Conservation (phyloP, 1,140 invertebrate genomes). For the Bombus superbus region DNA sequence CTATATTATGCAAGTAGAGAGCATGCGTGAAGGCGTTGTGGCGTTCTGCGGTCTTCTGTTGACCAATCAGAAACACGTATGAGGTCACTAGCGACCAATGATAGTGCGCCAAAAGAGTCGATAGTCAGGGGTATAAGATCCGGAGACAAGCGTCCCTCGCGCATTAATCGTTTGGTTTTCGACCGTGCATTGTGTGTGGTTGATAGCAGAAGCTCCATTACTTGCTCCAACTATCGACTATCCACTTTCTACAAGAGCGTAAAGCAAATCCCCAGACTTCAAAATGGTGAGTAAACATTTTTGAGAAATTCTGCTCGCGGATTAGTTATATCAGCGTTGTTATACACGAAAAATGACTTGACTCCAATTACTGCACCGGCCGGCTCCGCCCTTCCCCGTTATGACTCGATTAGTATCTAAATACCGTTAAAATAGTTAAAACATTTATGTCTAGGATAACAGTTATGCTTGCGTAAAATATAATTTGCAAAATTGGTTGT, state of each 20-base stretch:
- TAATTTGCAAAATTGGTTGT: neutral
- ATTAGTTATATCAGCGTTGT: too few relatives aligned
- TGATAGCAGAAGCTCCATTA: slow-evolving; percentile 61
- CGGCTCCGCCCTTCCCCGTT: slow-evolving; percentile 49
- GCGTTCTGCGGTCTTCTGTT: slow-evolving; percentile 44
- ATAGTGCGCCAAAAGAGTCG: slow-evolving; percentile 21
- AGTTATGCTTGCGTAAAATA: neutral
- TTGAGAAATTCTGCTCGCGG: fast-evolving
- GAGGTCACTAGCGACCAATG: slow-evolving; percentile 41
- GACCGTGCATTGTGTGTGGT: slow-evolving; percentile 11
- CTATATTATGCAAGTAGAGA: slow-evolving; percentile 32
- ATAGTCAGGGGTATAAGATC: slow-evolving; percentile 43
- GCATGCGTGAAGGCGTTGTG: slow-evolving; percentile 26
- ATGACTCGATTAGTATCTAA: neutral
- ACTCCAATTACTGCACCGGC: slow-evolving; percentile 10
- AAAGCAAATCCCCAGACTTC: slow-evolving; percentile 29
- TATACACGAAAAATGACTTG: neutral
- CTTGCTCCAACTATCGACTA: slow-evolving; percentile 57
- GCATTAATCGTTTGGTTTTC: slow-evolving; percentile 55
- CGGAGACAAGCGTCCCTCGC: slow-evolving; percentile 25
- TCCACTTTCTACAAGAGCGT: slow-evolving; percentile 33
- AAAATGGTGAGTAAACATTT: slow-evolving; percentile 54
- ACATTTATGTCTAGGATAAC: too few relatives aligned
- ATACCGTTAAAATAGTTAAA: slow-evolving; percentile 1
- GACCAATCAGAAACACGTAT: slow-evolving; percentile 27